phyloP scores from a whole-genome alignment of 2,797 vertebrate species.

The Hyperoplus immaculatus region DNA sequence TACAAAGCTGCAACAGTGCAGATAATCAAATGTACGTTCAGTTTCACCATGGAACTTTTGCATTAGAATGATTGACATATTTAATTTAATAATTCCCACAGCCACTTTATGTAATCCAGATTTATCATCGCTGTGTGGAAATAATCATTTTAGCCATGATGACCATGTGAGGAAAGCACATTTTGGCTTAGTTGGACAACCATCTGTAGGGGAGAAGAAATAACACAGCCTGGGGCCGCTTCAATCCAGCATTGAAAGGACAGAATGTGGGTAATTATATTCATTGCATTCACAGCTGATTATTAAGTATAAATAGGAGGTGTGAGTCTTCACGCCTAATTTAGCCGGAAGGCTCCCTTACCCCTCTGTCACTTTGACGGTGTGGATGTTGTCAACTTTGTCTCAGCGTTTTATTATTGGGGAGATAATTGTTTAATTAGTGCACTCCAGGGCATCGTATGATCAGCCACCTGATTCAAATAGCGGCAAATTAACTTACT shows the following conservation, averaged over 20 bases:
- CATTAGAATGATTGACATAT: not conserved
- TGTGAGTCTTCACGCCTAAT: constrained; percentile 55
- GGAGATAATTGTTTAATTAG: constrained; percentile 74
- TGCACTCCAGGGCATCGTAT: constrained; percentile 58
- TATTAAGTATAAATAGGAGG: constrained; percentile 48
- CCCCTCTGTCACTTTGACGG: constrained; percentile 56
- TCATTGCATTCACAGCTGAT: constrained; percentile 38
- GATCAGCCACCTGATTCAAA: constrained; percentile 65
- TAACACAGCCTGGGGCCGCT: not conserved
- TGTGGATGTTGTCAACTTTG: constrained; percentile 68
- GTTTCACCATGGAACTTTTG: not conserved
- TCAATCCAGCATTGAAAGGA: constrained; percentile 12
- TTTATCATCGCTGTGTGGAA: constrained; percentile 5
- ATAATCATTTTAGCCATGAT: constrained; percentile 12
- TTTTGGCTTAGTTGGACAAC: constrained; percentile 6
- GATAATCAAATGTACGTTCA: not conserved
- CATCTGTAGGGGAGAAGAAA: not conserved
- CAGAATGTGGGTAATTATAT: constrained; percentile 38
- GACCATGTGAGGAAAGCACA: not conserved
- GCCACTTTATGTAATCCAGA: not conserved
- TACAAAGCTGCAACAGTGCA: not conserved
- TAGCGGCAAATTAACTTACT: constrained; percentile 46
- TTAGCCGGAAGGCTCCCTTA: constrained; percentile 57
- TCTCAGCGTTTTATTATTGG: constrained; percentile 62
- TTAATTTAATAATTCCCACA: not conserved